A percentile compares a stretch with the other conserved stretches of the same genome.
These are phyloP conservation scores for Tuta absoluta DNA, from an alignment of 2,888 invertebrate genomes.

Conservation along the genomic window DNA sequence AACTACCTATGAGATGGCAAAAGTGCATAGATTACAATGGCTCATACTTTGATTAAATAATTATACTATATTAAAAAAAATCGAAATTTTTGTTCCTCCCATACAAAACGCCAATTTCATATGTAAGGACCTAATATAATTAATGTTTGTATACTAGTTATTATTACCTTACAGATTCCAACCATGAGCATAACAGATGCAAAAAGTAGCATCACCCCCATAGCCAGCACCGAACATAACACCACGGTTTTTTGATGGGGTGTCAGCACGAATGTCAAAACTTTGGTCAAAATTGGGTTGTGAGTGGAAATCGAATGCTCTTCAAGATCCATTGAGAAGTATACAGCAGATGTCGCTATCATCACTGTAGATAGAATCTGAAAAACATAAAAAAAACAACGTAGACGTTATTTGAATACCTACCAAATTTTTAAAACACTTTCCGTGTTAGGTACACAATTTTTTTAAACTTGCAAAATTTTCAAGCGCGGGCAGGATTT, in stretches of 20 bases:
- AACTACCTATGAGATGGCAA: no score
- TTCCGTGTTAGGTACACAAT: no score
- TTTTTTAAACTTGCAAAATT: no score
- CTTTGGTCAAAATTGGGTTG: not conserved
- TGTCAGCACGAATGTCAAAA: not conserved
- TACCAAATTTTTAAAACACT: no score
- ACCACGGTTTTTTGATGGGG: not conserved
- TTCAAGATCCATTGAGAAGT: not conserved
- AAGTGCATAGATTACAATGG: no score
- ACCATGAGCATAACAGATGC: not conserved
- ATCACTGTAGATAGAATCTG: not conserved
- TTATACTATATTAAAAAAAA: no score
- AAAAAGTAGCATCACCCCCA: not conserved
- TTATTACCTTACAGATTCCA: not conserved
- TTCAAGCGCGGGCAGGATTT: no score
- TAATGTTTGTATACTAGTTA: no score
- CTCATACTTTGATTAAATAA: no score
- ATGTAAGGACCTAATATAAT: no score
- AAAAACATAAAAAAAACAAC: not conserved
- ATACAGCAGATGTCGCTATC: not conserved
- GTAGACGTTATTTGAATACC: not conserved
- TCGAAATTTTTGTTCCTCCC: no score
- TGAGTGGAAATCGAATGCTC: not conserved
- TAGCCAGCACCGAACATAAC: not conserved
- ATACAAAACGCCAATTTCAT: no score